Evolutionary conservation across 2,888 invertebrate species (phyloP), one percentile per base, ranked within the genome.

Genomic region (Ischnus inquisitorius): DNA sequence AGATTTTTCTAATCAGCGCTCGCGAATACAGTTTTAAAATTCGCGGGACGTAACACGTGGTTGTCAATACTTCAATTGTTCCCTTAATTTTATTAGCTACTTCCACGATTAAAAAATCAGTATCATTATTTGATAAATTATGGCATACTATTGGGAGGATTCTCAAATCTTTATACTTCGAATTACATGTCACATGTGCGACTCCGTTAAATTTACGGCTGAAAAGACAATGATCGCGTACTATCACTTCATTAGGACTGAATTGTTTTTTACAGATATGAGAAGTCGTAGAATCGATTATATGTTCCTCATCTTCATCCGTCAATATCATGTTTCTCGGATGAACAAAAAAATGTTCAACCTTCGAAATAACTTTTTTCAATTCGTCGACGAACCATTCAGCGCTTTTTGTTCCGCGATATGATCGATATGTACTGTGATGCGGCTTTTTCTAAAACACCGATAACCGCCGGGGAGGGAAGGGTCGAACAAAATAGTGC

Each of bases 81-180:
- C 64, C 64, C 0, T 34, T 19, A 22, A 74, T 57, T 1, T 62
- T 8, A 57, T 77, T 83, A 12, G 83, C 85, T 22, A 90, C 68
- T 46, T 86, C 84, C 78, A 86, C 85, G 25, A 91, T 88, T 2
- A 91, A 82, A 71, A 91, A 90, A 82, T 92, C 91, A 4, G 82
- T 77, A n/a, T 65, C 71, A 28, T 67, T 67, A n/a, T 74, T 67
- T 0, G 48, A 34, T 16, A 74, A 62, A 72, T 80, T 80, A 10
- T 80, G 74, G 19, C 68, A 80, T 25, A 75, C 34, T 57, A 74
- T 25, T 14, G 79, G 68, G 25, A 74, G 28, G 3, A 48, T 10
- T 8, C 14, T 16, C 1, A 6, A 8, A 25, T 22, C 39, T 68
- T 68, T 25, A 39, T 65, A 65, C 8, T 79, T 79, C 1, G 68